Evolutionary conservation across 1,140 invertebrate species (phyloP).

Genomic region (Propsilocerus akamusi): DNA sequence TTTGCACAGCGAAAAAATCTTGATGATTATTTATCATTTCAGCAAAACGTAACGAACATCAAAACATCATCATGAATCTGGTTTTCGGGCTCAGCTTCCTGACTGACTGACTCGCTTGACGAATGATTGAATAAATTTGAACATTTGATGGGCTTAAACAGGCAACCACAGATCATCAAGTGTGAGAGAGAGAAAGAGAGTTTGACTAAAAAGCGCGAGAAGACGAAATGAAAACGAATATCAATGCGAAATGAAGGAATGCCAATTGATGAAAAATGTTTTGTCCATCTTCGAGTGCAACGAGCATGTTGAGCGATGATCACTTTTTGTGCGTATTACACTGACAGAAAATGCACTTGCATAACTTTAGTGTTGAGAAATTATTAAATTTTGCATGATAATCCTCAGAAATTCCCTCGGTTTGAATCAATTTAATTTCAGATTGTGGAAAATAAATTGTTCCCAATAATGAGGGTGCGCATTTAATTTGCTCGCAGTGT

Average conservation of each 20-base stretch:
- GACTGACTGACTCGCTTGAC: not conserved
- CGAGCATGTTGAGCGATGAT: not conserved
- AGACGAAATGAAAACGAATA: not conserved
- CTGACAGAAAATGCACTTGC: not conserved
- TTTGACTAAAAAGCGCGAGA: not conserved
- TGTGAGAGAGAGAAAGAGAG: not conserved
- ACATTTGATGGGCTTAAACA: not conserved
- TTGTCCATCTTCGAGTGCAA: not conserved
- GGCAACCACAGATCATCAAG: not conserved
- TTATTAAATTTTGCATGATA: too few relatives aligned
- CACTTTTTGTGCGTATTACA: slow-evolving; percentile 2
- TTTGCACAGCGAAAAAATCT: not conserved
- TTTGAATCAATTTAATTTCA: too few relatives aligned
- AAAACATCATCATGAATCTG: not conserved
- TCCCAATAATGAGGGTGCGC: too few relatives aligned
- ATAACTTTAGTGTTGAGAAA: too few relatives aligned
- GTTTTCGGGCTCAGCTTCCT: not conserved
- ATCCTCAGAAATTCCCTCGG: not conserved
- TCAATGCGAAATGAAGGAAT: not conserved
- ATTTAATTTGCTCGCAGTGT: slow-evolving; percentile 2
- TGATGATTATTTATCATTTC: slow-evolving; percentile 4
- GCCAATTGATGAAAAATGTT: slow-evolving; percentile 3
- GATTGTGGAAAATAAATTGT: too few relatives aligned
- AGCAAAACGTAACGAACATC: not conserved
- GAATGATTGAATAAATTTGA: not conserved